Evolutionary conservation across 2,888 invertebrate genomes (phyloP), one percentile per base, ranked within the genome.

Genomic region (Sinotaia quadrata): DNA sequence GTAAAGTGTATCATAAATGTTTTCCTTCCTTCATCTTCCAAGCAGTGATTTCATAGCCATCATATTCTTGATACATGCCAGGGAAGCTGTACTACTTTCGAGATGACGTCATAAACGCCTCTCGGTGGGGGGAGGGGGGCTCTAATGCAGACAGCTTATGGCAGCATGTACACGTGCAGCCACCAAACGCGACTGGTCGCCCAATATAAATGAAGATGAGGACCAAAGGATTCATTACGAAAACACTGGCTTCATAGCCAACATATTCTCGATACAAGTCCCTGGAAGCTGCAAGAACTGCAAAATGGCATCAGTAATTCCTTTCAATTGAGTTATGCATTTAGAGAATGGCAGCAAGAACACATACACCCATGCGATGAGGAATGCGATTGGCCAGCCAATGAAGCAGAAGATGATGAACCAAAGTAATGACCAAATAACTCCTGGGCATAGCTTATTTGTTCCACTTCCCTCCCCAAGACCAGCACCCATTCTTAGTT

Each of bases 351-450:
- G 88, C 24, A 87, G 78, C 7, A 88, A 72, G 33, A 87, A 75
- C 7, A 88, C 81, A 72, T 88, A 88, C 66, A 84, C 75, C 77
- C 83, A 83, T 29, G 85, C 84, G n/a, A 86, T 76, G 69, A 86
- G 81, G 72, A 83, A 84, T 0, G 76, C 87, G 15, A 87, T 68
- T 3, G 87, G 87, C 83, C 86, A 86, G 41, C 80, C 87, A 4
- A 86, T 69, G 65, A 86, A 85, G 61, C 84, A 81, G 21, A 87
- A 77, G 36, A 85, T 76, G 21, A 85, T 75, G 47, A 87, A 80
- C 87, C 87, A 87, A 10, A 87, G 62, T 54, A 88, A 72, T 10
- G 78, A 78, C 84, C 85, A 87, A 63, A 87, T 67, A 8, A 83
- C 18, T 7, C 82, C 83, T 2, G 82, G 81, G 59, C 81, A 81